Conservation (phyloP, 2,113 vertebrate species). For the Seriola quinqueradiata region DNA sequence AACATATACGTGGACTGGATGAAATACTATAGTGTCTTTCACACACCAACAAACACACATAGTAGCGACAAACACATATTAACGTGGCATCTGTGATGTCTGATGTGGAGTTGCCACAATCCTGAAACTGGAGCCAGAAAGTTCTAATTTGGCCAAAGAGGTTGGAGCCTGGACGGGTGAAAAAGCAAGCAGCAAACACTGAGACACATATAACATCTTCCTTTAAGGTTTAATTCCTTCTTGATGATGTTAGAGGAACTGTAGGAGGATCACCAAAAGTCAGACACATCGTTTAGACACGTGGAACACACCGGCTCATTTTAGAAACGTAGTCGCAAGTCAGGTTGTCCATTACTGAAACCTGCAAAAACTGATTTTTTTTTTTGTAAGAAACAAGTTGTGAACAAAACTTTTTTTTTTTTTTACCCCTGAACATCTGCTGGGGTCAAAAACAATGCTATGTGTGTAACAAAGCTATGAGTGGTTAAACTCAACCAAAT, state of each 20-base stretch:
- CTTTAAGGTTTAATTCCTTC: too few species aligned
- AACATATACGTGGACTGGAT: too few species aligned
- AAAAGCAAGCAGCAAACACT: too few species aligned
- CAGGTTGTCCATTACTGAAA: background rate
- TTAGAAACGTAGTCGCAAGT: background rate
- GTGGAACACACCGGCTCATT: background rate
- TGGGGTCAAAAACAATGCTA: background rate
- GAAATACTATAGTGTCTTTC: too few species aligned
- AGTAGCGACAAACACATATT: background rate
- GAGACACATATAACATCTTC: background rate
- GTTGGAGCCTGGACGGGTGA: background rate
- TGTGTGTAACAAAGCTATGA: background rate
- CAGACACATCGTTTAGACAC: background rate
- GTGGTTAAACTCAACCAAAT: background rate
- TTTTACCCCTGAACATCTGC: background rate
- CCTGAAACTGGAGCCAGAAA: background rate
- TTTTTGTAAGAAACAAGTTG: background rate
- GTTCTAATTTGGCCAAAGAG: conserved; percentile 1
- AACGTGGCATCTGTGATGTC: background rate
- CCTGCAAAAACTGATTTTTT: background rate
- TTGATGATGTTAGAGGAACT: too few species aligned
- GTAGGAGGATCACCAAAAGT: background rate
- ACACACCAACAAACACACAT: background rate
- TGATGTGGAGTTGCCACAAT: background rate
- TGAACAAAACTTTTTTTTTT: background rate